These are phyloP conservation scores for Channa argus DNA, from an alignment of 2,113 vertebrate species.

Conservation along the genomic window DNA sequence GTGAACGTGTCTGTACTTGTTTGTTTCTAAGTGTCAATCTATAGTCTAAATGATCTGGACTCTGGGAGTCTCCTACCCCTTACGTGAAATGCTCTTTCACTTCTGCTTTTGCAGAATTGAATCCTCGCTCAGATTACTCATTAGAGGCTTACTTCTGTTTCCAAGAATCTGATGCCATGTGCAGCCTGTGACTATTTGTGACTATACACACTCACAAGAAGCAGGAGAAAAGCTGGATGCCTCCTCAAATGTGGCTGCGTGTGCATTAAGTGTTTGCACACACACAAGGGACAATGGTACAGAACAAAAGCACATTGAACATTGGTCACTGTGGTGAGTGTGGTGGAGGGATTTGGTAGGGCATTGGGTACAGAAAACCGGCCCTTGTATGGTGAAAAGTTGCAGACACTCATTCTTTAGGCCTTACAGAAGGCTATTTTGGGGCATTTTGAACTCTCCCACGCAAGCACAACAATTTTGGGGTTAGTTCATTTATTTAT, in stretches of 20 bases:
- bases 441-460: conserved; percentile 82
- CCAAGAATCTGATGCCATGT: conserved; percentile 22
- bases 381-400: conserved; percentile 84
- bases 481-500: conserved; percentile 86
- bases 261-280: conserved; percentile 18
- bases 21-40: conserved; percentile 50
- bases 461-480: conserved; percentile 80
- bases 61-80: conserved; percentile 16
- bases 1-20: conserved; percentile 37
- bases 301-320: conserved; percentile 41
- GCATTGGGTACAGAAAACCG: conserved; percentile 50
- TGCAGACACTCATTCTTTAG: conserved; percentile 79
- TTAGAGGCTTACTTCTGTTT: conserved; percentile 11
- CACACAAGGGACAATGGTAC: conserved; percentile 7
- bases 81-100: conserved; percentile 11
- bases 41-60: conserved; percentile 11
- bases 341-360: conserved; percentile 30
- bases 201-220: neutral
- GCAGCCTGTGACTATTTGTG: conserved; percentile 19
- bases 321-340: conserved; percentile 45
- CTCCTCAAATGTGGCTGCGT: neutral
- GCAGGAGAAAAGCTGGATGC: conserved; percentile 1
- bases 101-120: conserved; percentile 29
- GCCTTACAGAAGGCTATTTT: conserved; percentile 80
- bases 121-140: conserved; percentile 42